These are phyloP conservation scores for Mixornis gularis DNA, from an alignment of 2,113 vertebrate genomes.

Conservation along the genomic window DNA sequence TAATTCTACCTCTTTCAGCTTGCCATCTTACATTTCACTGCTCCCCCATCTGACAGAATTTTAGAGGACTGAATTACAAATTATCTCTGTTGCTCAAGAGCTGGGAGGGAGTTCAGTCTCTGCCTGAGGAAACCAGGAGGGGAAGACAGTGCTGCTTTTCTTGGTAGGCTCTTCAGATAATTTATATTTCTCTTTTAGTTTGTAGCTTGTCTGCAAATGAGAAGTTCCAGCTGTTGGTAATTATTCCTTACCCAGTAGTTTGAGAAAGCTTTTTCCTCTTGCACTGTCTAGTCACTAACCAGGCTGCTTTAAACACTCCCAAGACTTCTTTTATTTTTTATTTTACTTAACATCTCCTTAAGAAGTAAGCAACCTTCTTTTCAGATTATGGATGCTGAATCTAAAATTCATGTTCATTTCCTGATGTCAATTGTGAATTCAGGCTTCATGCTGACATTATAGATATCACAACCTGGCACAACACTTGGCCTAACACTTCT, in stretches of 20 bases:
- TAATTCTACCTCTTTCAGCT: not conserved
- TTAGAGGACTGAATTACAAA: not conserved
- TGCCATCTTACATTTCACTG: not conserved
- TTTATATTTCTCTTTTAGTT: not conserved
- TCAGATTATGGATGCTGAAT: not conserved
- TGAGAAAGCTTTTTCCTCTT: not conserved
- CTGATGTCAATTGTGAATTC: not conserved
- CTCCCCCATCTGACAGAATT: not conserved
- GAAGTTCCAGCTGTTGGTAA: not conserved
- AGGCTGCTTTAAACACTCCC: not conserved
- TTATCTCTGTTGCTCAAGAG: not conserved
- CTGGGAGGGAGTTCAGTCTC: not conserved
- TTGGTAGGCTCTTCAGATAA: not conserved
- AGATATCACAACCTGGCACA: not conserved
- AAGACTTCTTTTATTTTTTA: not conserved
- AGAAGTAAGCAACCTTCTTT: not conserved
- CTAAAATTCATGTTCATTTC: not conserved
- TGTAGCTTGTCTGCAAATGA: not conserved
- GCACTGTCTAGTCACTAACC: not conserved
- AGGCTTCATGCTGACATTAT: not conserved
- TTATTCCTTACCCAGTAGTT: not conserved
- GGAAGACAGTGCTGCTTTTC: not conserved
- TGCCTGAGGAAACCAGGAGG: not conserved
- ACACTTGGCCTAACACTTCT: not conserved
- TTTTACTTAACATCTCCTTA: not conserved